phyloP scores from a whole-genome alignment of 1,140 invertebrate species.

The Brachionus sp. region DNA sequence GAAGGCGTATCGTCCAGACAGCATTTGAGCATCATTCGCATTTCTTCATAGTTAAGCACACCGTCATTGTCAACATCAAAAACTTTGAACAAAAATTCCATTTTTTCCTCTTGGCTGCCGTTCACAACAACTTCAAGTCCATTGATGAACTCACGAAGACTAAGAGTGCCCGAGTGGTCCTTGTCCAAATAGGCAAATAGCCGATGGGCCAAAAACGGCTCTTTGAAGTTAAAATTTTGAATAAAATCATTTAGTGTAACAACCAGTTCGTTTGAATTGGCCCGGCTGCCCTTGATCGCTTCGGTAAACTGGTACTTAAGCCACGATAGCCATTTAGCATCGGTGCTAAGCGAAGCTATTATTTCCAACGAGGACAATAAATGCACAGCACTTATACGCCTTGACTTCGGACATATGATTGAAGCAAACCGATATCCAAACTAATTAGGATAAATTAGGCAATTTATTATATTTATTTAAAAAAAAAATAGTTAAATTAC shows the following conservation, averaged over 20 bases:
- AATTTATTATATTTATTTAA: not conserved
- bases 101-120: slow-evolving; percentile 32
- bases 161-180: not conserved
- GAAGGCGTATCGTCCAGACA: slow-evolving; percentile 44
- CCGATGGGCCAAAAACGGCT: slow-evolving; percentile 28
- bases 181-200: slow-evolving; percentile 41
- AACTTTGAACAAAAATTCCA: slow-evolving; percentile 38
- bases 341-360: slow-evolving; percentile 15
- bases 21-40: slow-evolving; percentile 33
- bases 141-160: not conserved
- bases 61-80: slow-evolving; percentile 43
- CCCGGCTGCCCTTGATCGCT: not conserved
- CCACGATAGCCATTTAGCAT: slow-evolving; percentile 46
- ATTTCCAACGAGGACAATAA: slow-evolving; percentile 37
- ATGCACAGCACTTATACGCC: not conserved
- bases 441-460: not conserved
- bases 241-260: slow-evolving; percentile 24
- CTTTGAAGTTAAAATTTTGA: slow-evolving; percentile 29
- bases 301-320: slow-evolving; percentile 27
- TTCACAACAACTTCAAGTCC: slow-evolving; percentile 27
- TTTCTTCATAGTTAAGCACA: not conserved
- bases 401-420: slow-evolving; percentile 3
- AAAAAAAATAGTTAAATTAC: not conserved
- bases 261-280: not conserved
- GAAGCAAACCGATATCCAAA: slow-evolving; percentile 29